These are phyloP conservation scores for Salarias fasciatus DNA, from an alignment of 2,797 vertebrate species.

Conservation along the genomic window DNA sequence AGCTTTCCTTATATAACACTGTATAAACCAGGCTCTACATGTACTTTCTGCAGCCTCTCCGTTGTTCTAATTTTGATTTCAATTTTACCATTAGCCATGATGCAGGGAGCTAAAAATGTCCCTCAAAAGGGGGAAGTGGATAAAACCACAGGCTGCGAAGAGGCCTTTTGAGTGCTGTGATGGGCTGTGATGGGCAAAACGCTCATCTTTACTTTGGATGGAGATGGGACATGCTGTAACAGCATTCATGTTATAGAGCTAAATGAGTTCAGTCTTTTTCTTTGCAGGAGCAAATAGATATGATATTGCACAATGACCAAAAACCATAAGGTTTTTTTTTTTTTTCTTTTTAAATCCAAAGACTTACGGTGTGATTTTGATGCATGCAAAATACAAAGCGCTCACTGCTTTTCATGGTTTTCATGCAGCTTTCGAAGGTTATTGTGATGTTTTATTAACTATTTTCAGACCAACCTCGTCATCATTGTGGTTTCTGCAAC, in stretches of 20 bases:
- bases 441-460: no score
- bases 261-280: constrained; percentile 13
- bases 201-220: constrained; percentile 29
- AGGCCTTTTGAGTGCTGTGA: constrained; percentile 43
- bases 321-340: no score
- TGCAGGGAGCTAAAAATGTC: constrained; percentile 28
- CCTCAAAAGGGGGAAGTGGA: constrained; percentile 19
- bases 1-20: constrained; percentile 13
- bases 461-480: no score
- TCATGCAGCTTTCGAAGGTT: no score
- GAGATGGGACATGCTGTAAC: constrained; percentile 20
- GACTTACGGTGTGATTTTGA: no score
- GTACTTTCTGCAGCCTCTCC: constrained; percentile 14
- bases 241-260: constrained; percentile 10
- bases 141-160: constrained; percentile 34
- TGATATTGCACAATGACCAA: no score
- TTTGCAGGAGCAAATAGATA: background rate
- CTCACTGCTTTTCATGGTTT: no score
- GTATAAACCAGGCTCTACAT: constrained; percentile 12
- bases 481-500: no score
- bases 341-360: no score
- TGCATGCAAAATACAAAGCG: no score
- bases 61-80: constrained; percentile 54
- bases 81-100: constrained; percentile 39
- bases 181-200: constrained; percentile 28